phyloP scores from a whole-genome alignment of 2,797 vertebrate species.

The Adelosebastes latens region DNA sequence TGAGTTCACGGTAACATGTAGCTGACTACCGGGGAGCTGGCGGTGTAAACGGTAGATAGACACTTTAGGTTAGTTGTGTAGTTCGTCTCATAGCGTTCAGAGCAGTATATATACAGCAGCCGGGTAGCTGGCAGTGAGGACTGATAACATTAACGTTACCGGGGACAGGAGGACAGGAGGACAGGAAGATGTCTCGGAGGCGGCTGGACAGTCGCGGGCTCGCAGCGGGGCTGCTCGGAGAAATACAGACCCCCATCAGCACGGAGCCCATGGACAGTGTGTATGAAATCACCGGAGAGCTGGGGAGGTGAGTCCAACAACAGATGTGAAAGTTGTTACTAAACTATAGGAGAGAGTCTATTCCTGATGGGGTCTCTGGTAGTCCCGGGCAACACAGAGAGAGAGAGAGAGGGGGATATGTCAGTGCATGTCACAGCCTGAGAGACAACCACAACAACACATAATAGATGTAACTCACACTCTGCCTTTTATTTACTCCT shows the following conservation, averaged over 20 bases:
- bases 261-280: conserved; percentile 85
- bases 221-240: conserved; percentile 83
- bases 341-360: not conserved
- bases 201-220: conserved; percentile 86
- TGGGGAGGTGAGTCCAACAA: conserved; percentile 87
- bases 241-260: conserved; percentile 86
- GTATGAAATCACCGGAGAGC: conserved; percentile 88
- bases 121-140: not conserved
- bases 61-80: not conserved
- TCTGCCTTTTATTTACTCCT: too few species aligned
- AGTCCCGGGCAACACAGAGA: not conserved
- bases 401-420: not conserved
- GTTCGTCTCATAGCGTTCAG: not conserved
- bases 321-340: not conserved
- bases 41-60: not conserved
- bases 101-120: not conserved
- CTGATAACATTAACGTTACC: not conserved
- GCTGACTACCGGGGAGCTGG: not conserved
- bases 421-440: too few species aligned
- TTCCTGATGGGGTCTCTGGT: too few species aligned
- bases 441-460: too few species aligned
- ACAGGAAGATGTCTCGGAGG: conserved; percentile 88
- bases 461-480: too few species aligned
- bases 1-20: conserved; percentile 37
- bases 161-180: conserved; percentile 51